phyloP scores from a whole-genome alignment of 2,797 vertebrate species.

The Gymnothorax javanicus region DNA sequence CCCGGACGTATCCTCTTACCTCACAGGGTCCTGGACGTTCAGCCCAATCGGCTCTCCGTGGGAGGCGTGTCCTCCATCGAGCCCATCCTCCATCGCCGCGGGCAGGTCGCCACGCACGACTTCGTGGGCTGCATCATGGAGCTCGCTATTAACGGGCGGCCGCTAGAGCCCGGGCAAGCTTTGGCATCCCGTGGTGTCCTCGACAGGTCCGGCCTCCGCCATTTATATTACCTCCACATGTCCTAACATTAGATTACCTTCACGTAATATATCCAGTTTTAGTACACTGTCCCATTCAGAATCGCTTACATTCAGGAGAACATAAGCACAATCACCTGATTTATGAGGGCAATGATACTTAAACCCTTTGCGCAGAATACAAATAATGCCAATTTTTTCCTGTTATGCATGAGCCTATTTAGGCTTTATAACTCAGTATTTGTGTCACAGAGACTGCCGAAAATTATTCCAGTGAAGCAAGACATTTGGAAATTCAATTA shows the following conservation, averaged over 20 bases:
- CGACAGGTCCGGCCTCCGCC: constrained; percentile 80
- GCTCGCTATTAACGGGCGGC: constrained; percentile 94
- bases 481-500: no score
- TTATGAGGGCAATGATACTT: background rate
- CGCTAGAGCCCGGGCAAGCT: constrained; percentile 94
- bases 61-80: constrained; percentile 90
- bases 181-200: constrained; percentile 88
- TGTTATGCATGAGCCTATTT: no score
- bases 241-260: background rate
- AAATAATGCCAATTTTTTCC: no score
- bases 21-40: constrained; percentile 91
- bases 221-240: background rate
- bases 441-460: no score
- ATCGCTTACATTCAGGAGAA: background rate
- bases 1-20: constrained; percentile 17
- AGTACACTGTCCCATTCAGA: background rate
- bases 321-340: no score
- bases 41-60: constrained; percentile 91
- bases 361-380: background rate
- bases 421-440: no score
- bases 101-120: constrained; percentile 93
- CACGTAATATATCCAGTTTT: background rate
- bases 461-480: no score
- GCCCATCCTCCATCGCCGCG: constrained; percentile 85
- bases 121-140: constrained; percentile 99